Evolutionary conservation across 2,797 vertebrate species (phyloP).

Genomic region (Scarus forsteni): DNA sequence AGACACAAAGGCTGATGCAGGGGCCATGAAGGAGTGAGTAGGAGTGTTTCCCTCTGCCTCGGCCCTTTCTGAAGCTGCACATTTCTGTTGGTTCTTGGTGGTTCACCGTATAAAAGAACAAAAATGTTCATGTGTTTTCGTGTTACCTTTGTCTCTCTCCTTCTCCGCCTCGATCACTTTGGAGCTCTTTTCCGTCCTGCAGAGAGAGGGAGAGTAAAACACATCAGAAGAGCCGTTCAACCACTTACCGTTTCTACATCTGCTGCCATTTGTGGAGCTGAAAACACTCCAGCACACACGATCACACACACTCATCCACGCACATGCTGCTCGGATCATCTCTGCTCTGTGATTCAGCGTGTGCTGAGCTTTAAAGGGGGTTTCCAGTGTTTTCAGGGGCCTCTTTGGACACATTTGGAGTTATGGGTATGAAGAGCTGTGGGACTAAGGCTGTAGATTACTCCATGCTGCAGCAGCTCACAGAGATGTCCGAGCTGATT

Average conservation of each 20-base stretch:
- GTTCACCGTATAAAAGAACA: not conserved
- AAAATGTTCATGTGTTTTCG: not conserved
- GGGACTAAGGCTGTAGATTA: too few relatives aligned
- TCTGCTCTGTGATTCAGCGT: not conserved
- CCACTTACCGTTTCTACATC: slow-evolving; percentile 9
- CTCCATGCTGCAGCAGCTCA: too few relatives aligned
- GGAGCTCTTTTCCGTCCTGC: slow-evolving; percentile 54
- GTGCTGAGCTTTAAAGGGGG: not conserved
- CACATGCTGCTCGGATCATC: not conserved
- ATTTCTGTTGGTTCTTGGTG: too few relatives aligned
- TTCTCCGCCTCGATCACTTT: slow-evolving; percentile 34
- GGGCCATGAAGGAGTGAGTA: too few relatives aligned
- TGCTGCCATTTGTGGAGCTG: not conserved
- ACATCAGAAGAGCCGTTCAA: slow-evolving; percentile 7
- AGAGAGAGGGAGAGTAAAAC: slow-evolving; percentile 12
- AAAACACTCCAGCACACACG: not conserved
- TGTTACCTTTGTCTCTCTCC: slow-evolving; percentile 57
- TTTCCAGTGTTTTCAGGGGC: not conserved
- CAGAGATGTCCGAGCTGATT: too few relatives aligned
- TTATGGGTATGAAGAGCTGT: too few relatives aligned
- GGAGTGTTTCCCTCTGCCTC: too few relatives aligned
- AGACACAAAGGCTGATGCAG: too few relatives aligned
- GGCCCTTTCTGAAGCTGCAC: too few relatives aligned
- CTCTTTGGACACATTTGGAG: not conserved
- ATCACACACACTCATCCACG: not conserved